phyloP scores from a whole-genome alignment of 2,888 invertebrate species.

The Cheilosia grossa region DNA sequence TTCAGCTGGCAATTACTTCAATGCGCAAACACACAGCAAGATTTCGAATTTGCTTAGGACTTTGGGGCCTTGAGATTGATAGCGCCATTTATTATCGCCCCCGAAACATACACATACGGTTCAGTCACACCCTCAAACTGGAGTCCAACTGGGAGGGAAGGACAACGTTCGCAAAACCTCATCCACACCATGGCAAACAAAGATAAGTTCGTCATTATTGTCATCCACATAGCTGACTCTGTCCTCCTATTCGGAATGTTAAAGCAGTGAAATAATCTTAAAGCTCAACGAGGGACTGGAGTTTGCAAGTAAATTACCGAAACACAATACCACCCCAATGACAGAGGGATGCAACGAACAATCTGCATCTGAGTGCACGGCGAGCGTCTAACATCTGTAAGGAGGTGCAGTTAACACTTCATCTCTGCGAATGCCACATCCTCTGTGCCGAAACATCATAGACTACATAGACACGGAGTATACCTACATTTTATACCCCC shows the following conservation, averaged over 20 bases:
- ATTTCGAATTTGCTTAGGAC: slow-evolving; percentile 24
- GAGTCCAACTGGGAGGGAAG: slow-evolving; percentile 6
- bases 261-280: slow-evolving; percentile 28
- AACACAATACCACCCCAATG: slow-evolving; percentile 14
- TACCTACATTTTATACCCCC: background rate
- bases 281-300: slow-evolving; percentile 1
- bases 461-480: background rate
- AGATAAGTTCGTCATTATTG: slow-evolving; percentile 61
- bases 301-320: slow-evolving; percentile 39
- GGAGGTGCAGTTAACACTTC: slow-evolving; percentile 58
- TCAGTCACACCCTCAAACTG: background rate
- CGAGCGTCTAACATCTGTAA: slow-evolving; percentile 42
- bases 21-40: slow-evolving; percentile 21
- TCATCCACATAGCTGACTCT: slow-evolving; percentile 16
- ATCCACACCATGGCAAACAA: slow-evolving; percentile 40
- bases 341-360: slow-evolving; percentile 26
- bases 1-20: background rate
- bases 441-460: background rate
- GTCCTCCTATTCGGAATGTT: background rate
- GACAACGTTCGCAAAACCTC: slow-evolving; percentile 27
- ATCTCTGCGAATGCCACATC: slow-evolving; percentile 9
- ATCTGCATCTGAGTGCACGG: slow-evolving; percentile 48
- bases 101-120: background rate
- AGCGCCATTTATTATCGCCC: slow-evolving; percentile 60
- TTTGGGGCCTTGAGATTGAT: slow-evolving; percentile 55